Evolutionary conservation across 2,888 invertebrate species (phyloP).

Genomic region (Drosophila fulvimacula): DNA sequence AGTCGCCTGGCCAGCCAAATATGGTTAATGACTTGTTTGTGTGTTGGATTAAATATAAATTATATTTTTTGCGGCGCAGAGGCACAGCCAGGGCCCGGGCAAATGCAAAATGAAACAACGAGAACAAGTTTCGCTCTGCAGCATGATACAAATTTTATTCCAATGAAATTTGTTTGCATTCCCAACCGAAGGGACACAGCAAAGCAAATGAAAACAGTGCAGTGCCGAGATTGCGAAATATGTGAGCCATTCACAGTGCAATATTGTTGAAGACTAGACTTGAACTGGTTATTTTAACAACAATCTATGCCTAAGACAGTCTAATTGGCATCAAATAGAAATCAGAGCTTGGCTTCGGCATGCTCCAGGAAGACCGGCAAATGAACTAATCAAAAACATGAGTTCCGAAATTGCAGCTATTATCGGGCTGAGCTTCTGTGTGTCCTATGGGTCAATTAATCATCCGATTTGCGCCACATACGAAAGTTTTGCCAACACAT

Average conservation of each 20-base stretch:
- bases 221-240: not conserved
- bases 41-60: conserved; percentile 74
- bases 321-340: conserved; percentile 41
- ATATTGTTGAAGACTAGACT: not conserved
- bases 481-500: conserved; percentile 23
- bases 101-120: conserved; percentile 27
- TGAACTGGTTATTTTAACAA: not conserved
- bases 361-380: conserved; percentile 23
- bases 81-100: not conserved
- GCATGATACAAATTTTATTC: conserved; percentile 63
- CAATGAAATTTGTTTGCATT: conserved; percentile 53
- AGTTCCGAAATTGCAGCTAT: conserved; percentile 29
- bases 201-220: conserved; percentile 10
- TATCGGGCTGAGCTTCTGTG: conserved; percentile 31
- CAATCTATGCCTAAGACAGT: conserved; percentile 8
- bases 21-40: conserved; percentile 78
- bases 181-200: conserved; percentile 10
- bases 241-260: too few relatives aligned
- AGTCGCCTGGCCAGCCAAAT: conserved; percentile 45
- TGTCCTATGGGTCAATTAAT: conserved; percentile 57
- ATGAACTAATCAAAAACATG: conserved; percentile 44
- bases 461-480: conserved; percentile 44
- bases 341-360: conserved; percentile 21
- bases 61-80: conserved; percentile 60
- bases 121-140: conserved; percentile 56